A percentile compares a stretch with the other conserved stretches of the same genome.
Conservation (phyloP, 2,888 invertebrate genomes). For the Bugulina stolonifera region DNA sequence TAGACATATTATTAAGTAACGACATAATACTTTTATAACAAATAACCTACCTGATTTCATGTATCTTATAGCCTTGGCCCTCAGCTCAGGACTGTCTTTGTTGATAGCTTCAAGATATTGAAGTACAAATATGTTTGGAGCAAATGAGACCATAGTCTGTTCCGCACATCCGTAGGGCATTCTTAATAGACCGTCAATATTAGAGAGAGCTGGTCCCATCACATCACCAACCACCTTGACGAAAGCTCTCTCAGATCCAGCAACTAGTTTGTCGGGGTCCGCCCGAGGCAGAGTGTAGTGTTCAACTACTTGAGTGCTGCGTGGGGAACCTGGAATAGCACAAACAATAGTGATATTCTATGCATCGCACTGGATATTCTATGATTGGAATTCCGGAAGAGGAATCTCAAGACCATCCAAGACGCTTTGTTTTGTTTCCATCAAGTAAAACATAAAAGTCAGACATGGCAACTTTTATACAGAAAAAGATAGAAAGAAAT, state of each 20-base stretch:
- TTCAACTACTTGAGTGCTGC: neutral
- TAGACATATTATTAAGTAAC: too few relatives aligned
- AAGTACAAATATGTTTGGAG: conserved; percentile 67
- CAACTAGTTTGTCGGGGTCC: conserved; percentile 58
- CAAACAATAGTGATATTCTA: too few relatives aligned
- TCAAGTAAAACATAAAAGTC: too few relatives aligned
- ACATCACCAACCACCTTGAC: conserved; percentile 57
- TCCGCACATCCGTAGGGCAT: conserved; percentile 75
- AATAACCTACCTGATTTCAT: conserved; percentile 58
- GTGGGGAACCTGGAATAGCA: neutral
- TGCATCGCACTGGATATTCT: too few relatives aligned
- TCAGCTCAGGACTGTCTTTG: conserved; percentile 58
- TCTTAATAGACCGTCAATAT: conserved; percentile 62
- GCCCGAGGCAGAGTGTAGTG: conserved; percentile 41
- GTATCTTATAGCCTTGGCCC: conserved; percentile 57
- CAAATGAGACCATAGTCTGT: conserved; percentile 72
- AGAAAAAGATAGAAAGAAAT: too few relatives aligned
- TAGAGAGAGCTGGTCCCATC: conserved; percentile 50
- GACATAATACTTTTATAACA: too few relatives aligned
- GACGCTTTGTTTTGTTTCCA: too few relatives aligned
- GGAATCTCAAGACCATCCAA: too few relatives aligned
- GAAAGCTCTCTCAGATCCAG: conserved; percentile 62
- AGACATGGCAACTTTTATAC: too few relatives aligned
- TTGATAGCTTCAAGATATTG: conserved; percentile 60
- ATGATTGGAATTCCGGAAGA: too few relatives aligned